phyloP scores from a whole-genome alignment of 2,113 vertebrate species.

The Stegostoma tigrinum region DNA sequence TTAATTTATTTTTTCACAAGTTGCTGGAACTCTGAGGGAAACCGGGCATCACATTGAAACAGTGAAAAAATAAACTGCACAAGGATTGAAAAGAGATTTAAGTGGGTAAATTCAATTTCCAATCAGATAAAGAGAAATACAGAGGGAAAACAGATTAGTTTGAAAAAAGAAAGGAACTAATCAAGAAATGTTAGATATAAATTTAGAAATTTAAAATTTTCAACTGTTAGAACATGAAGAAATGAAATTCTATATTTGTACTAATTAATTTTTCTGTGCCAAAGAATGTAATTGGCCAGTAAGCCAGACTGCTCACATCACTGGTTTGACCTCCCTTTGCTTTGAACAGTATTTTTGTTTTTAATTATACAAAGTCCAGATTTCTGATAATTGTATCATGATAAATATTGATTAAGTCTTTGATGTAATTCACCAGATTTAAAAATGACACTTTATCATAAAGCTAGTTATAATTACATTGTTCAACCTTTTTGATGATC shows the following conservation, averaged over 20 bases:
- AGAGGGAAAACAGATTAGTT: background rate
- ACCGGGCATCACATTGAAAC: background rate
- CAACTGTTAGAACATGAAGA: background rate
- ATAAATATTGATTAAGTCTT: background rate
- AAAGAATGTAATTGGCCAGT: background rate
- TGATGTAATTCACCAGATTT: background rate
- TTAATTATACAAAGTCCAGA: background rate
- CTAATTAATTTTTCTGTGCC: background rate
- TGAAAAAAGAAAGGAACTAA: background rate
- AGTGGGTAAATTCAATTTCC: background rate
- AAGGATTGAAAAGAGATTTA: background rate
- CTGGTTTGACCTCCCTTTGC: background rate
- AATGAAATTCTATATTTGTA: background rate
- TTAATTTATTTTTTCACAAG: background rate
- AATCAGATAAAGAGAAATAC: background rate
- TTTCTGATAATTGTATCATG: background rate
- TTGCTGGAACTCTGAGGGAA: background rate
- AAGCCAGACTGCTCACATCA: background rate
- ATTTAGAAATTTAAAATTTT: background rate
- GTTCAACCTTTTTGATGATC: background rate
- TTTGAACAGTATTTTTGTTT: background rate
- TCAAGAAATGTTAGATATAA: background rate
- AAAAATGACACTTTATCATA: background rate
- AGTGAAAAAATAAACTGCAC: background rate
- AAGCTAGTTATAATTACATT: background rate